phyloP scores from a whole-genome alignment of 2,797 vertebrate genomes.

The Sorex maritimensis region DNA sequence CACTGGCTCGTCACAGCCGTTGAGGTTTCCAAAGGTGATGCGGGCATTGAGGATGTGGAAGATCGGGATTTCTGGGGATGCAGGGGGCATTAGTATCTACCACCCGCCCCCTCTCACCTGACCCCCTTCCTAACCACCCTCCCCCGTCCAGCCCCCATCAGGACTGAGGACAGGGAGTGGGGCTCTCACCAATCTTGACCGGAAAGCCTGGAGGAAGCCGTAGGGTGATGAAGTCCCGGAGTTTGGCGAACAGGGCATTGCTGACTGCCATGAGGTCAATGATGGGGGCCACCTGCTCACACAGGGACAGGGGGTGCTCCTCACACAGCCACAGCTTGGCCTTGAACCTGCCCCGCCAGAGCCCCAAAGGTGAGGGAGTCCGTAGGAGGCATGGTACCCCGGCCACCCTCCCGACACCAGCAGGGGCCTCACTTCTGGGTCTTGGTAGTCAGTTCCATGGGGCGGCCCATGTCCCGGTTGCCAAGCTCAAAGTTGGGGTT shows the following conservation, averaged over 20 bases:
- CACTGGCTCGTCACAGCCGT: conserved; percentile 96
- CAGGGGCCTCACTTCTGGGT: conserved; percentile 95
- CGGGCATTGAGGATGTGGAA: conserved; percentile 99
- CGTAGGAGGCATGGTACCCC: conserved; percentile 67
- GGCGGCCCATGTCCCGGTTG: conserved; percentile 96
- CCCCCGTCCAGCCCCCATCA: not conserved
- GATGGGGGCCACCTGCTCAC: conserved; percentile 97
- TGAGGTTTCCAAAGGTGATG: conserved; percentile 99
- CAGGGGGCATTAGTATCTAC: not conserved
- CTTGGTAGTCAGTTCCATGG: conserved; percentile 98
- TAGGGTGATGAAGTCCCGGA: conserved; percentile 97
- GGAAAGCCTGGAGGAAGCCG: conserved; percentile 98
- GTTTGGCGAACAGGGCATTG: conserved; percentile 97
- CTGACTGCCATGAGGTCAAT: conserved; percentile 99
- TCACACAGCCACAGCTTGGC: conserved; percentile 99
- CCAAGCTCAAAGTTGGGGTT: conserved; percentile 94
- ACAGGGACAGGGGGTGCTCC: conserved; percentile 97
- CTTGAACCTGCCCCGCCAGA: conserved; percentile 94
- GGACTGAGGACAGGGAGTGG: not conserved
- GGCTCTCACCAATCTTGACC: conserved; percentile 95
- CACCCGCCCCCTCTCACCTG: fast-evolving
- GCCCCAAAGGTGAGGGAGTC: conserved; percentile 68
- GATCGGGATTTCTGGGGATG: conserved; percentile 96
- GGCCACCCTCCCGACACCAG: not conserved
- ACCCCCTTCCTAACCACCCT: not conserved